phyloP scores from a whole-genome alignment of 2,888 invertebrate species.

The Leucania comma region DNA sequence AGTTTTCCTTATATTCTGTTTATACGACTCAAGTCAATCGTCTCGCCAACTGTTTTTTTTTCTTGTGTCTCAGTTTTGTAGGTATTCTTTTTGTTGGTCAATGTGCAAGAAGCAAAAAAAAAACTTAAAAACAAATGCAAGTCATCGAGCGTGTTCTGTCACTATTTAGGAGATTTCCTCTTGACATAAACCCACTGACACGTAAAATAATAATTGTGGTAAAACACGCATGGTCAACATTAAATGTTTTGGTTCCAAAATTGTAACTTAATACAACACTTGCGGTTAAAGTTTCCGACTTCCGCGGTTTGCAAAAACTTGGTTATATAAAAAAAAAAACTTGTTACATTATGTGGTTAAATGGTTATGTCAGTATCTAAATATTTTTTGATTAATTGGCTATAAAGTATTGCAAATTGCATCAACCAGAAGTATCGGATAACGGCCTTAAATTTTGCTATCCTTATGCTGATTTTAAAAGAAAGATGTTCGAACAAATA shows the following conservation, averaged over 20 bases:
- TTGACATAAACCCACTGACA: slow-evolving; percentile 48
- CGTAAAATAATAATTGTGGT: slow-evolving; percentile 38
- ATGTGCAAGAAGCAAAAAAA: background rate
- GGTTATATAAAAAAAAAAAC: slow-evolving; percentile 1
- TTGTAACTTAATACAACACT: slow-evolving; percentile 31
- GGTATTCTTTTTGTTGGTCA: background rate
- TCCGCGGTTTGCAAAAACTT: slow-evolving; percentile 42
- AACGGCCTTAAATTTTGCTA: background rate
- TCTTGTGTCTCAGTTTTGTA: background rate
- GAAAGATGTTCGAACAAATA: too few species aligned
- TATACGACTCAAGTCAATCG: background rate
- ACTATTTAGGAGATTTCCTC: slow-evolving; percentile 46
- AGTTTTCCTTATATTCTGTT: background rate
- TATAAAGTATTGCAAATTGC: slow-evolving; percentile 17
- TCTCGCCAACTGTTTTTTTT: background rate
- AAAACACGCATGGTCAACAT: slow-evolving; percentile 41
- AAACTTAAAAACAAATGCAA: slow-evolving; percentile 12
- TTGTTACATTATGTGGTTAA: slow-evolving; percentile 2
- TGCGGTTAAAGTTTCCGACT: slow-evolving; percentile 28
- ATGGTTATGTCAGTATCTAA: slow-evolving; percentile 14
- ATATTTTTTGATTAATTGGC: slow-evolving; percentile 36
- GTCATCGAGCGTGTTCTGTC: slow-evolving; percentile 47
- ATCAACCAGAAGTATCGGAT: slow-evolving; percentile 10
- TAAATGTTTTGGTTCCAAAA: slow-evolving; percentile 17
- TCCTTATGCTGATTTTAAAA: too few species aligned